A percentile compares a stretch with the other conserved stretches of the same genome.
Conservation (phyloP, 2,113 vertebrate species). For the Hydrolagus affinis region DNA sequence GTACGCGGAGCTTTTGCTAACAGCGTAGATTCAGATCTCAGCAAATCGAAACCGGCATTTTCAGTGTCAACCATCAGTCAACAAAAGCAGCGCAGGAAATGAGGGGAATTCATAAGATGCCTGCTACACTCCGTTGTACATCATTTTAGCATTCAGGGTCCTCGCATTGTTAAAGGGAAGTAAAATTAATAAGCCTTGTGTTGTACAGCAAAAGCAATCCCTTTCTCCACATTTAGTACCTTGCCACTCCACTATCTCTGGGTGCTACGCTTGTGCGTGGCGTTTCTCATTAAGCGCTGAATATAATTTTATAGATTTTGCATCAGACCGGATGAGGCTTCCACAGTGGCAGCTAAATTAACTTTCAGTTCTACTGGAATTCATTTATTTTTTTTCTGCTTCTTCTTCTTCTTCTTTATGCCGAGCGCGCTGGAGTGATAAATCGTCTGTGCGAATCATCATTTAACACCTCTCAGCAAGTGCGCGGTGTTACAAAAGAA, state of each 20-base stretch:
- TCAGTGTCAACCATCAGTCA: neutral
- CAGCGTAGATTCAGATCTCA: neutral
- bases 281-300: neutral
- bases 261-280: neutral
- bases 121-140: neutral
- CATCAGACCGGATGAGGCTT: neutral
- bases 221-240: too few relatives aligned
- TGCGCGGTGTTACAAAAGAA: too few relatives aligned
- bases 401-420: too few relatives aligned
- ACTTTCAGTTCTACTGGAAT: too few relatives aligned
- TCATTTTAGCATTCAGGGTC: neutral
- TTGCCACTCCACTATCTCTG: neutral
- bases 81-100: neutral
- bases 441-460: too few relatives aligned
- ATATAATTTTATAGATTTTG: neutral
- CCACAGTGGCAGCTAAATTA: too few relatives aligned
- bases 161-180: too few relatives aligned
- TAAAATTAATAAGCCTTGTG: too few relatives aligned
- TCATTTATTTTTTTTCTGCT: too few relatives aligned
- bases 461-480: neutral
- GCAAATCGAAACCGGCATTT: neutral
- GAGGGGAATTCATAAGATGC: neutral
- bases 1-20: neutral
- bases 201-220: too few relatives aligned
- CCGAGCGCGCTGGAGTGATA: too few relatives aligned